Evolutionary conservation across 2,888 invertebrate species (phyloP).

Genomic region (Phaedon cochleariae): DNA sequence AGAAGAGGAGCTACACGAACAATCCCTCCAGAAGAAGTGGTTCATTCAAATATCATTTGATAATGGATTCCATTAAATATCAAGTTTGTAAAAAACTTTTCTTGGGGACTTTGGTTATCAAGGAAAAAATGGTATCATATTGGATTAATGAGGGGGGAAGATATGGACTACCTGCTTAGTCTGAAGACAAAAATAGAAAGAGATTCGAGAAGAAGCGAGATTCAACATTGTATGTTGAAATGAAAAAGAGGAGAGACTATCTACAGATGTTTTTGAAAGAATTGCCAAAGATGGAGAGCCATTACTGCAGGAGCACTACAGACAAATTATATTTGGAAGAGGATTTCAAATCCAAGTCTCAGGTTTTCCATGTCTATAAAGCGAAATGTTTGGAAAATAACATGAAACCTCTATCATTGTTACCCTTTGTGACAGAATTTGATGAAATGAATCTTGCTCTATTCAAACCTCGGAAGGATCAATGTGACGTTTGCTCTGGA

Average conservation of each 20-base stretch:
- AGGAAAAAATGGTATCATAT: constrained; percentile 18
- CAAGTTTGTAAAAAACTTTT: constrained; percentile 21
- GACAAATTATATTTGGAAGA: constrained; percentile 23
- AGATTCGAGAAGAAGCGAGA: constrained; percentile 13
- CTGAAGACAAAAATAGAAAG: too few species aligned
- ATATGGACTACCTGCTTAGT: constrained; percentile 8
- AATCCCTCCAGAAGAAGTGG: constrained; percentile 8
- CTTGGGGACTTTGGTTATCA: constrained; percentile 14
- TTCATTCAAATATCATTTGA: constrained; percentile 21
- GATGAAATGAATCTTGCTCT: constrained; percentile 22
- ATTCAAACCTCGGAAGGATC: constrained; percentile 28
- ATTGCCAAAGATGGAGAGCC: constrained; percentile 26
- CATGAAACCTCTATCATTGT: constrained; percentile 14
- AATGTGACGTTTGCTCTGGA: constrained; percentile 18
- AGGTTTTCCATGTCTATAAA: constrained; percentile 18
- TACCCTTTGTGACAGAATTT: constrained; percentile 17
- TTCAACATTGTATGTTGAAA: constrained; percentile 15
- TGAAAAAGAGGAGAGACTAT: constrained; percentile 16
- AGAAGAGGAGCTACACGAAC: constrained; percentile 20
- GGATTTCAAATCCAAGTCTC: constrained; percentile 25
- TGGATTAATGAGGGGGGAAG: constrained; percentile 19
- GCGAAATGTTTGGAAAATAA: constrained; percentile 15
- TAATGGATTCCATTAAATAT: constrained; percentile 10
- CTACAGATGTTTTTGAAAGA: constrained; percentile 11
- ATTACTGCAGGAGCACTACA: constrained; percentile 21